Conservation (phyloP, 2,113 vertebrate species). For the Pyrgilauda ruficollis region DNA sequence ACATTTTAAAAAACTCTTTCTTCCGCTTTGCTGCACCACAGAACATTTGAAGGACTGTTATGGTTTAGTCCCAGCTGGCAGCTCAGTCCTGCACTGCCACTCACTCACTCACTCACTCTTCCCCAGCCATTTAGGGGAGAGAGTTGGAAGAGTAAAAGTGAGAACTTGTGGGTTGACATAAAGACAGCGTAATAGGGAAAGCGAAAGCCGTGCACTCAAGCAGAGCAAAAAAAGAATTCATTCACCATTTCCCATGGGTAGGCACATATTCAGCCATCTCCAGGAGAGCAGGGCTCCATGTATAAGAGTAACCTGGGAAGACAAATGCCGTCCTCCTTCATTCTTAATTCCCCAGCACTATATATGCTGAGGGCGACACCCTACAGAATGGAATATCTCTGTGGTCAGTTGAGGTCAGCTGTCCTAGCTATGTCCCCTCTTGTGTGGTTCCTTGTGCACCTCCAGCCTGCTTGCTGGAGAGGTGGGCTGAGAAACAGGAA, state of each 20-base stretch:
- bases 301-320: not conserved
- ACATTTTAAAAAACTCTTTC: not conserved
- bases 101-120: not conserved
- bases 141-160: not conserved
- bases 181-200: not conserved
- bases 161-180: not conserved
- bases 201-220: not conserved
- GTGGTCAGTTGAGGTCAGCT: not conserved
- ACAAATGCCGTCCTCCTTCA: not conserved
- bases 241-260: not conserved
- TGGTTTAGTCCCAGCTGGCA: not conserved
- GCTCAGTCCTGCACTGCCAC: not conserved
- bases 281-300: not conserved
- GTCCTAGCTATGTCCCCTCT: not conserved
- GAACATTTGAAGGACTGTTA: not conserved
- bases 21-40: not conserved
- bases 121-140: fast-evolving
- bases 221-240: not conserved
- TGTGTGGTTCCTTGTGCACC: not conserved
- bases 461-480: not conserved
- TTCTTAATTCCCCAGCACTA: not conserved
- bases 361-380: not conserved
- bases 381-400: not conserved
- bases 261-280: not conserved
- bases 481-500: not conserved